A percentile compares a stretch with the other conserved stretches of the same genome.
phyloP scores from a whole-genome alignment of 2,888 invertebrate genomes.

The Diplolepis rosae region DNA sequence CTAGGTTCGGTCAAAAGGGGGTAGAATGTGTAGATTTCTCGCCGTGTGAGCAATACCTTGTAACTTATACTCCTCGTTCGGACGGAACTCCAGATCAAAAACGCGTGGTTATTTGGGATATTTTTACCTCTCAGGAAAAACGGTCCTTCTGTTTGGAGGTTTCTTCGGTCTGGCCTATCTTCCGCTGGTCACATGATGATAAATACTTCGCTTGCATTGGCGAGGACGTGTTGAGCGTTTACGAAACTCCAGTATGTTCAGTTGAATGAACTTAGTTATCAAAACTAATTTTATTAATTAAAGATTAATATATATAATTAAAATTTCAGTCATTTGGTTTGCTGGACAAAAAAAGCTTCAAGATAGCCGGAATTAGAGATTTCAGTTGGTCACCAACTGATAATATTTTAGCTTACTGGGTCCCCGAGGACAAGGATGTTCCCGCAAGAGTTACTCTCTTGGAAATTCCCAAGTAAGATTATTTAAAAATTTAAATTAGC shows the following conservation, averaged over 20 bases:
- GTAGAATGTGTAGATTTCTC: conserved; percentile 98
- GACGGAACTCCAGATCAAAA: conserved; percentile 82
- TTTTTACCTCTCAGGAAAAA: conserved; percentile 94
- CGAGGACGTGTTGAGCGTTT: conserved; percentile 90
- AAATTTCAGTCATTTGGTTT: conserved; percentile 87
- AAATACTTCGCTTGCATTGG: conserved; percentile 94
- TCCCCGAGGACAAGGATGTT: conserved; percentile 96
- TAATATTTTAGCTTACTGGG: conserved; percentile 97
- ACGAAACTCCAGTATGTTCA: conserved; percentile 88
- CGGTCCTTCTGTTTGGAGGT: conserved; percentile 91
- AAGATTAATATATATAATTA: conserved; percentile 2
- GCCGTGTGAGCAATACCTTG: conserved; percentile 96
- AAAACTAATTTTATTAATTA: conserved; percentile 25
- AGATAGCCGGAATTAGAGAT: conserved; percentile 91
- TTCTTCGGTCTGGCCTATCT: conserved; percentile 92
- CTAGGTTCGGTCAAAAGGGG: conserved; percentile 90
- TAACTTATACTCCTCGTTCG: conserved; percentile 92
- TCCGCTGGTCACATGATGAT: conserved; percentile 98
- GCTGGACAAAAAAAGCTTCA: conserved; percentile 95
- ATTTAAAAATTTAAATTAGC: conserved; percentile 13
- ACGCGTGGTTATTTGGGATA: conserved; percentile 97
- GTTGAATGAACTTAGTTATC: not conserved
- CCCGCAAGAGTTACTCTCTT: conserved; percentile 95
- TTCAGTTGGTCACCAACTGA: conserved; percentile 99
- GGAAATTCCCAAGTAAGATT: conserved; percentile 86